Evolutionary conservation across 2,888 invertebrate species (phyloP).

Genomic region (Diarsia rubi): DNA sequence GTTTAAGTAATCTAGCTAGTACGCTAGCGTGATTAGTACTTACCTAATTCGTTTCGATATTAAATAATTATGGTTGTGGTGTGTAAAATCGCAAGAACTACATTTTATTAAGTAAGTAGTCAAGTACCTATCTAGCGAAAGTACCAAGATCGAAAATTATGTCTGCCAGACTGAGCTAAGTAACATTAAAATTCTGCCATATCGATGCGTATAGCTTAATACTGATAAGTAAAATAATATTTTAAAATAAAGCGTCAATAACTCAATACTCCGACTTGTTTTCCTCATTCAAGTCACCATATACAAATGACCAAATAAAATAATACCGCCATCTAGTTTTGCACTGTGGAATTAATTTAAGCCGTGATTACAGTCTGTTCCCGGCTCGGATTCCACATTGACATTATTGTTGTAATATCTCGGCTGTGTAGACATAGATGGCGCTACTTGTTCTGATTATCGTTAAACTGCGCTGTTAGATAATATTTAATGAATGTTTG

Average conservation of each 20-base stretch:
- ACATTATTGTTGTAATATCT: too few species aligned
- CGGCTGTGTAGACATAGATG: conserved; percentile 13
- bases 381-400: not conserved
- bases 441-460: conserved; percentile 11
- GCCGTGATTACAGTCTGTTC: not conserved
- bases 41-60: not conserved
- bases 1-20: too few species aligned
- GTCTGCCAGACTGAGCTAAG: not conserved
- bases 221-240: not conserved
- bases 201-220: not conserved
- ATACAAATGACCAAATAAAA: not conserved
- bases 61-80: not conserved
- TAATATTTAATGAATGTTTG: not conserved
- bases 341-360: not conserved
- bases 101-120: too few species aligned
- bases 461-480: not conserved
- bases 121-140: not conserved
- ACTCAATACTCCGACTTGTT: too few species aligned
- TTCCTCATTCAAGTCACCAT: not conserved
- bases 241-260: not conserved
- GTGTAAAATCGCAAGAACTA: not conserved
- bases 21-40: too few species aligned
- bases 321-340: conserved; percentile 24
- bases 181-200: not conserved
- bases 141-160: too few species aligned